A percentile compares a stretch with the other conserved stretches of the same genome.
phyloP scores from a whole-genome alignment of 2,113 vertebrate species.

The Gopherus evgoodei region DNA sequence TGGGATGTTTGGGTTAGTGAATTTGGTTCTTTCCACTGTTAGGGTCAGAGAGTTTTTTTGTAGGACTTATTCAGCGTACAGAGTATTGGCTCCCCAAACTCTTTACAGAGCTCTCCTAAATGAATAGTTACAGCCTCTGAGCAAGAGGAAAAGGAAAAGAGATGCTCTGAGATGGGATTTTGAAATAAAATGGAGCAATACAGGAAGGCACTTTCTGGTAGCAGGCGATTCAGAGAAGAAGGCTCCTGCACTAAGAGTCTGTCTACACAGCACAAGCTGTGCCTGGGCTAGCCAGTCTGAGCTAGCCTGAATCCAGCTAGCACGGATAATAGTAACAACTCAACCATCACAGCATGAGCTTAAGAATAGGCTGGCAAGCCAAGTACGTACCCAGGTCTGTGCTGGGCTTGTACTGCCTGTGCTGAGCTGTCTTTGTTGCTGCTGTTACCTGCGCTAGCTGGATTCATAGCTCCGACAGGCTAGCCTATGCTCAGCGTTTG shows the following conservation, averaged over 20 bases:
- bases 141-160: not conserved
- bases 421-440: not conserved
- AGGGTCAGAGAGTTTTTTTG: not conserved
- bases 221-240: not conserved
- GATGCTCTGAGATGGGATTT: not conserved
- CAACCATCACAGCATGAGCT: not conserved
- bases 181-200: not conserved
- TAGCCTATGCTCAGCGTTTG: not conserved
- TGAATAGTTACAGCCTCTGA: not conserved
- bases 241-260: not conserved
- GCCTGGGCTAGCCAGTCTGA: too few species aligned
- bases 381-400: not conserved
- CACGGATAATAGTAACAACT: too few species aligned
- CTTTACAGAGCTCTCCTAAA: not conserved
- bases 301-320: not conserved
- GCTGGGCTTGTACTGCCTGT: too few species aligned
- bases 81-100: not conserved
- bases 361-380: not conserved
- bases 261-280: not conserved
- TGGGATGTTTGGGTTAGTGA: not conserved
- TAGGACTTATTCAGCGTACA: not conserved
- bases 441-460: not conserved
- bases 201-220: not conserved
- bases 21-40: not conserved
- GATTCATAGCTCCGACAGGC: not conserved